Evolutionary conservation across 2,888 invertebrate species (phyloP).

Genomic region (Onthophagus sagittarius): DNA sequence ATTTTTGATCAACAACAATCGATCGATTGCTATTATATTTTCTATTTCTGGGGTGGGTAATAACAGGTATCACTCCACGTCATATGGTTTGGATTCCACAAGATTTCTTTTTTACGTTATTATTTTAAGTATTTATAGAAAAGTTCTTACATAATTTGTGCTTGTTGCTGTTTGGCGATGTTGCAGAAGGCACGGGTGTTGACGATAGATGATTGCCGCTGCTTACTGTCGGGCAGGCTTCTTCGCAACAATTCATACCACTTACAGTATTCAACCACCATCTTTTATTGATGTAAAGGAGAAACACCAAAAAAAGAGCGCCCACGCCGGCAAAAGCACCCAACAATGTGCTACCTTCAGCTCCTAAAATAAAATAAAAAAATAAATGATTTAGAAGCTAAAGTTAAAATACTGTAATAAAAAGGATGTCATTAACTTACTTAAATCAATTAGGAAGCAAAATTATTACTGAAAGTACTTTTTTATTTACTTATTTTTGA

Average conservation of each 20-base stretch:
- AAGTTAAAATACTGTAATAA: no score
- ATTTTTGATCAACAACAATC: neutral
- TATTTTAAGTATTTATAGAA: neutral
- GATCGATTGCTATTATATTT: neutral
- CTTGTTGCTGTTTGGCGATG: conserved; percentile 33
- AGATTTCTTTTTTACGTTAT: neutral
- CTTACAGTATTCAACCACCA: conserved; percentile 65
- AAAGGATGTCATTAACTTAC: no score
- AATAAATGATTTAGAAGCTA: no score
- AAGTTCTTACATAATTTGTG: neutral
- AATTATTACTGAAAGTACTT: no score
- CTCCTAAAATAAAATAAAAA: conserved; percentile 46
- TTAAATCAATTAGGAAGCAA: no score
- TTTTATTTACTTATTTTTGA: neutral
- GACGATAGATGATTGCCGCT: conserved; percentile 45
- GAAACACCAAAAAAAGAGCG: conserved; percentile 74
- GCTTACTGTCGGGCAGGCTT: conserved; percentile 48
- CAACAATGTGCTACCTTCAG: conserved; percentile 84
- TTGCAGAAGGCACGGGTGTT: conserved; percentile 47
- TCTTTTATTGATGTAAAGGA: conserved; percentile 82
- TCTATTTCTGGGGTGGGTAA: neutral
- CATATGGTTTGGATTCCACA: neutral
- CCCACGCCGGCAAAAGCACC: conserved; percentile 84
- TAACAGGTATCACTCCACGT: neutral
- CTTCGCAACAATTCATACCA: conserved; percentile 61